A percentile compares a stretch with the other conserved stretches of the same genome.
These are phyloP conservation scores for Tyrophagus putrescentiae DNA, from an alignment of 1,140 invertebrate species.

Conservation along the genomic window DNA sequence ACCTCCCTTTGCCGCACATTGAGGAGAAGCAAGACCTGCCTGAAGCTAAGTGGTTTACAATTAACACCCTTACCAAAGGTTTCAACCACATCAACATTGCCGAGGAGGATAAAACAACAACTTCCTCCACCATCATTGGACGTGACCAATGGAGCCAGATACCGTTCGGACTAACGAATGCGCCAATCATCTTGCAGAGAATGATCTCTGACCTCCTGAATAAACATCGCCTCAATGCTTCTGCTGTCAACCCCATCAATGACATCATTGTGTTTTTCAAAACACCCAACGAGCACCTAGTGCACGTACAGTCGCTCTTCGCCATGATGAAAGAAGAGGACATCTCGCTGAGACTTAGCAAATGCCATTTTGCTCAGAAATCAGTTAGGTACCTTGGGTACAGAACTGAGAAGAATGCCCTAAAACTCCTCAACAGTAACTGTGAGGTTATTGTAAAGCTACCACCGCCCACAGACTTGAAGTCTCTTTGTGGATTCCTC, in stretches of 20 bases:
- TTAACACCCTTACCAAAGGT: slow-evolving; percentile 31
- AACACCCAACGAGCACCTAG: slow-evolving; percentile 21
- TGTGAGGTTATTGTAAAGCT: slow-evolving; percentile 28
- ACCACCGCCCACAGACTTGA: slow-evolving; percentile 27
- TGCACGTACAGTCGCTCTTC: slow-evolving; percentile 15
- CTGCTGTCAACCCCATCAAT: slow-evolving; percentile 30
- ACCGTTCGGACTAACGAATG: slow-evolving; percentile 35
- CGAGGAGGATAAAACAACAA: slow-evolving; percentile 27
- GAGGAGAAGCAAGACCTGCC: slow-evolving; percentile 22
- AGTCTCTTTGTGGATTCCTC: slow-evolving; percentile 35
- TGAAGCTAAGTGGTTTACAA: slow-evolving; percentile 10
- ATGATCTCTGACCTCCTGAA: slow-evolving; percentile 25
- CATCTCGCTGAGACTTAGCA: slow-evolving; percentile 21
- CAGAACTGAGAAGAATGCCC: slow-evolving; percentile 24
- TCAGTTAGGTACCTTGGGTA: slow-evolving; percentile 24
- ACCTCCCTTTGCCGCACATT: slow-evolving; percentile 29
- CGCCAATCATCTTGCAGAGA: slow-evolving; percentile 32
- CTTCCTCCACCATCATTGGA: slow-evolving; percentile 16
- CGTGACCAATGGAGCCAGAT: slow-evolving; percentile 27
- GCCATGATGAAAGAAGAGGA: neutral
- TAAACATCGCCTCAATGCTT: slow-evolving; percentile 21
- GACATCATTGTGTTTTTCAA: slow-evolving; percentile 31
- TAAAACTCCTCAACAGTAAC: slow-evolving; percentile 31
- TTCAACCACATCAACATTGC: slow-evolving; percentile 32
- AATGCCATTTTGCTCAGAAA: slow-evolving; percentile 20